Base-by-base conservation (phyloP, 64 coral and sea anemone genomes). In the Orbicella faveolata region DNA sequence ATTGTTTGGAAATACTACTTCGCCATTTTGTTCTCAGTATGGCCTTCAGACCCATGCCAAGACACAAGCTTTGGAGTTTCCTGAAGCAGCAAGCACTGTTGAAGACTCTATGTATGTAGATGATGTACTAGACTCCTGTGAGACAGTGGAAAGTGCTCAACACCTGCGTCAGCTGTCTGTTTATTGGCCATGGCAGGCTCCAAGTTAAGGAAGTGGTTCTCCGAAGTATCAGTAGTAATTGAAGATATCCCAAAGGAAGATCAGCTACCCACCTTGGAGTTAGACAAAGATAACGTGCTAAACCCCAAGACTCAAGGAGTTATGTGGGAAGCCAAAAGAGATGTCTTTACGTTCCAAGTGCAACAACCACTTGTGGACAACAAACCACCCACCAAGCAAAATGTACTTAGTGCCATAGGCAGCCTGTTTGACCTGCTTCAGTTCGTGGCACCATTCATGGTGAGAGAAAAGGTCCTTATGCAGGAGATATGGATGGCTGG, bases 1-100 rank as follows among this genome's bases (percentile, higher is more conserved):
- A n/a, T 15, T 83, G 53, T 90, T 90, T 63, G 78, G 75, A n/a
- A 90, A 94, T 37, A 94, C 87, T 19, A 54, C 88, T 19, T 94
- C 2, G 33, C 75, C 84, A 16, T 83, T 88, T 76, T 83, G 75
- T 59, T 36, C 33, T 2, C 89, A 91, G 75, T 87, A 77, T 67
- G 37, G 73, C 35, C 78, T 95, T 62, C 86, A 95, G 62, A 89
- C 21, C 54, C 80, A 94, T 83, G 87, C 80, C 0, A 52, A 86
- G 83, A 63, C 72, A 23, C 73, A 86, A 36, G 74, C 79, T 36
- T 75, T 61, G 14, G 19, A 64, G 44, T 90, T 77, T 77, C 75
- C 82, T 35, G 19, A 96, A 23, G 87, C 87, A 20, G 90, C 94
- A 63, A 20, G 75, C 62, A 86, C 90, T 3, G 66, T 90, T 2